Conservation (phyloP, 2,888 invertebrate species). For the Allacma fusca region DNA sequence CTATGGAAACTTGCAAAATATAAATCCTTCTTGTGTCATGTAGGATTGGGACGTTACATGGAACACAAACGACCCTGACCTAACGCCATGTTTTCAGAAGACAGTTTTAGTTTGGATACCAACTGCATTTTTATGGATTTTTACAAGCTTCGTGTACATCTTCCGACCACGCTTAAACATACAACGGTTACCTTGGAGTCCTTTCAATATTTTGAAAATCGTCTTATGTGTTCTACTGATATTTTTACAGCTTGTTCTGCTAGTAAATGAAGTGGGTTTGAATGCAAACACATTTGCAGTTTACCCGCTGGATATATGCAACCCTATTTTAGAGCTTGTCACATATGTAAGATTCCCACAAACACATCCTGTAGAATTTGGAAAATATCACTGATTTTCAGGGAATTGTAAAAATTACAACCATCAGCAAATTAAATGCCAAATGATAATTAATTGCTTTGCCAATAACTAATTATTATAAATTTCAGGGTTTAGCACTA, state of each 20-base stretch:
- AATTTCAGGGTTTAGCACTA: background rate
- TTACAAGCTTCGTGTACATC: slow-evolving; percentile 71
- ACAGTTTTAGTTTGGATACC: slow-evolving; percentile 90
- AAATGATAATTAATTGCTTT: too few relatives aligned
- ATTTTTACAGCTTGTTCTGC: slow-evolving; percentile 39
- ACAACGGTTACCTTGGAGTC: slow-evolving; percentile 54
- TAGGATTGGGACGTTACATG: slow-evolving; percentile 69
- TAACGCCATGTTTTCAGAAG: slow-evolving; percentile 91
- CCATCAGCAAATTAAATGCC: too few relatives aligned
- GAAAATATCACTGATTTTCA: too few relatives aligned
- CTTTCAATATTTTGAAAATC: slow-evolving; percentile 60
- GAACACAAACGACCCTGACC: slow-evolving; percentile 79
- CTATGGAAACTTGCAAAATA: too few relatives aligned
- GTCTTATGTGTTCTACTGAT: slow-evolving; percentile 40
- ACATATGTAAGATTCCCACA: slow-evolving; percentile 52
- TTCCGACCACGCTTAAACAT: slow-evolving; percentile 26
- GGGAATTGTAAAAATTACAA: too few relatives aligned
- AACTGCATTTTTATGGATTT: slow-evolving; percentile 81
- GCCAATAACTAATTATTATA: too few relatives aligned
- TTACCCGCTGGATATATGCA: slow-evolving; percentile 46
- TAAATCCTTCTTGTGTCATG: too few relatives aligned
- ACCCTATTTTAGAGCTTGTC: slow-evolving; percentile 45
- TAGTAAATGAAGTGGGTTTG: slow-evolving; percentile 22
- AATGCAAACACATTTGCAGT: background rate
- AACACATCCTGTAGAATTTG: too few relatives aligned